phyloP scores from a whole-genome alignment of 2,113 vertebrate genomes.

The Campylorhamphus procurvoides region DNA sequence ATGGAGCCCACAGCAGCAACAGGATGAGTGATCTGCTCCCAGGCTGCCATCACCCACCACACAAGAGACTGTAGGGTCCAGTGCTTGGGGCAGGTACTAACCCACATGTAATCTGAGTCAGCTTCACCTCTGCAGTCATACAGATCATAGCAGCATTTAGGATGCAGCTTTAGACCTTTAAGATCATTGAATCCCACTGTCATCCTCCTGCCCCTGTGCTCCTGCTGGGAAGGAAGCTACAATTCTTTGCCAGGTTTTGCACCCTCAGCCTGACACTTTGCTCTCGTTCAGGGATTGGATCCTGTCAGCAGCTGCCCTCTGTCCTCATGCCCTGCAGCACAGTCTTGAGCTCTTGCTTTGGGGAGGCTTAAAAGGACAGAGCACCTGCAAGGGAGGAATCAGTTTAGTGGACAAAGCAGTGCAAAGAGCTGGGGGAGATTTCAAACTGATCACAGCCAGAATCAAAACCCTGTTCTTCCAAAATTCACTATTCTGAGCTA shows the following conservation, averaged over 20 bases:
- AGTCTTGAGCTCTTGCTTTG: neutral
- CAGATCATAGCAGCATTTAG: neutral
- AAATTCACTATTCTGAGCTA: neutral
- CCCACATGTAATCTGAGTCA: fast-evolving
- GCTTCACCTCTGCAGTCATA: fast-evolving
- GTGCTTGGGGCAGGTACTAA: fast-evolving
- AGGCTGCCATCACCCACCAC: neutral
- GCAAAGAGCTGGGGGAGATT: neutral
- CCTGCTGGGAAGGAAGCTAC: neutral
- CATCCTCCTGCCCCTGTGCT: neutral
- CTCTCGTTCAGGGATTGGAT: fast-evolving
- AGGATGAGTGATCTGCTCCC: fast-evolving
- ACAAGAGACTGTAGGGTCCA: fast-evolving
- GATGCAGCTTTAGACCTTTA: neutral
- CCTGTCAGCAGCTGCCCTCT: neutral
- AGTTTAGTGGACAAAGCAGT: neutral
- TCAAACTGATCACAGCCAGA: neutral
- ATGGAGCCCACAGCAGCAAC: fast-evolving
- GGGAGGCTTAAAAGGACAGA: neutral
- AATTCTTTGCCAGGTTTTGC: neutral
- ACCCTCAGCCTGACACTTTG: neutral
- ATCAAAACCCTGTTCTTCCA: neutral
- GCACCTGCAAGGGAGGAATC: fast-evolving
- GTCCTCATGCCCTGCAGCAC: fast-evolving
- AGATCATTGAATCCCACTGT: fast-evolving